A percentile compares a stretch with the other conserved stretches of the same genome.
Evolutionary conservation across 1,140 invertebrate genomes (phyloP).

Genomic region (Acromyrmex charruanus): DNA sequence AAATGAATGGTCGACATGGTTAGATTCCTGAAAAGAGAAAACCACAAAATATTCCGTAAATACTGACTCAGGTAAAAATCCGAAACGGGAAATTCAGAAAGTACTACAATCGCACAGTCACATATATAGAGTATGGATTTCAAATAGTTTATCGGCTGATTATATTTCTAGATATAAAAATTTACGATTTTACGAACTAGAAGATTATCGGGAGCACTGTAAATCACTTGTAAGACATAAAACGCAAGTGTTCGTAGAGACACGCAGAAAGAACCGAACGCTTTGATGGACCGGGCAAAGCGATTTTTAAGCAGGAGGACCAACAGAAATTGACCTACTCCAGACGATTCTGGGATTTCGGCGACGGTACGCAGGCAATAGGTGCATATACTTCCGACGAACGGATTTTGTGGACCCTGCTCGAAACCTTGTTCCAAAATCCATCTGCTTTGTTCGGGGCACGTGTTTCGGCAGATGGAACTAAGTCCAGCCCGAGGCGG

Average conservation of each 20-base stretch:
- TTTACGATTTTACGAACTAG: neutral
- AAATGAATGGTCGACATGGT: neutral
- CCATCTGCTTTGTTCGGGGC: constrained; percentile 76
- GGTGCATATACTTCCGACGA: constrained; percentile 61
- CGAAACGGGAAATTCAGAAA: neutral
- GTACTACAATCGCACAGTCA: neutral
- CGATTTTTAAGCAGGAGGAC: constrained; percentile 21
- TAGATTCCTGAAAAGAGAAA: neutral
- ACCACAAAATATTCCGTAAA: neutral
- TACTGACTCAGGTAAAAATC: neutral
- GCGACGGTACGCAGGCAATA: constrained; percentile 37
- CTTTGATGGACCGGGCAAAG: neutral
- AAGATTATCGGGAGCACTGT: neutral
- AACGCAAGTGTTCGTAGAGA: neutral
- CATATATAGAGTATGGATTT: neutral
- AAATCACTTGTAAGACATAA: neutral
- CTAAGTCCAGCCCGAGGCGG: constrained; percentile 76
- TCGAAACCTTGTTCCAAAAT: constrained; percentile 57
- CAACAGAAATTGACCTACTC: constrained; percentile 52
- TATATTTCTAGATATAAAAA: neutral
- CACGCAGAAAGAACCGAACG: neutral
- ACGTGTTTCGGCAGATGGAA: constrained; percentile 81
- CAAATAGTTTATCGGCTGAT: neutral
- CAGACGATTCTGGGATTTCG: constrained; percentile 49
- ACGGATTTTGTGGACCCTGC: constrained; percentile 61